Evolutionary conservation across 2,888 invertebrate genomes (phyloP), one percentile per base, ranked within the genome.

Genomic region (Epicampocera succincta): DNA sequence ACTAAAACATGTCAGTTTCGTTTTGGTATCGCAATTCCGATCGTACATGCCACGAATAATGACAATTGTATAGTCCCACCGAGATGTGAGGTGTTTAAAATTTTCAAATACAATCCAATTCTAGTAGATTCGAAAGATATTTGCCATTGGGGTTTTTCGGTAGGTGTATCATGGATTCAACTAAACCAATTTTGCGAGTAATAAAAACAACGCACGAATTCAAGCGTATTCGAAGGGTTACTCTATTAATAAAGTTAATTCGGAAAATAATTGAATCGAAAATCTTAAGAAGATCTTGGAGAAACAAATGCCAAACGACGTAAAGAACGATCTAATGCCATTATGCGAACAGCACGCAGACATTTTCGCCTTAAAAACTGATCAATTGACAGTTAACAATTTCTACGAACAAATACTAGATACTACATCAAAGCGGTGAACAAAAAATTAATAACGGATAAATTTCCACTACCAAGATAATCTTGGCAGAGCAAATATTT

Each of bases 351-450:
- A 44, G 2, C n/a, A 17, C n/a, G 2, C 44, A 1, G 69, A 69
- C 11, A 46, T 69, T 38, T 58, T 69, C 33, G 44, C 68, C 1
- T 25, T 56, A 19, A 56, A 69, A 19, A 44, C 44, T 5, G 68
- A 69, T n/a, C 56, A 69, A 46, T 56, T 56, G 69, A 21, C 69
- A 13, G 19, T 58, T 13, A 69, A 46, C 9, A 69, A 69, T 17
- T 69, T 29, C 6, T 29, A 29, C 6, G 6, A 6, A 4, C 29
- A 29, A 6, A 6, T 4, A 29, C 6, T 29, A 6, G 29, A 29
- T 29, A 3, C 29, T 29, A 4, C 29, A 29, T 6, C 29, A 29
- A 6, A 29, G 29, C 29, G 3, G 29, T 29, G 29, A 29, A 29
- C 6, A 29, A 29, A 29, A 29, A 29, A 29, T 29, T 29, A 29